Conservation (phyloP, 2,888 invertebrate genomes). For the Brachynemurus nebulosus region DNA sequence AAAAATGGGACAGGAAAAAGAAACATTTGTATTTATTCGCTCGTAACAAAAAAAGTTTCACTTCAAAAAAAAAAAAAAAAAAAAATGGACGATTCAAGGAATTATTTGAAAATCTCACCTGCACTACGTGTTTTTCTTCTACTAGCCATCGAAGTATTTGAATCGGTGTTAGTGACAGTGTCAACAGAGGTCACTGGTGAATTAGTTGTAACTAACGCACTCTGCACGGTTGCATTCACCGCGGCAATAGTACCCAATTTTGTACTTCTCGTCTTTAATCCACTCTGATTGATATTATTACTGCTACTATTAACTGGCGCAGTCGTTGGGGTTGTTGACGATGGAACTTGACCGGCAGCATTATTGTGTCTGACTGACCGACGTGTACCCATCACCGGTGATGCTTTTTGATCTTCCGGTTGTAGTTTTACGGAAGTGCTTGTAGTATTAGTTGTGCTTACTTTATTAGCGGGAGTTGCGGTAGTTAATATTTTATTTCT, state of each 20-base stretch:
- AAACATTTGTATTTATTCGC: no score
- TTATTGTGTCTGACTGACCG: constrained; percentile 25
- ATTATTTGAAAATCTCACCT: constrained; percentile 33
- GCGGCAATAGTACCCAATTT: constrained; percentile 20
- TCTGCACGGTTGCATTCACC: constrained; percentile 19
- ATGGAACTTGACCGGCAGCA: constrained; percentile 10
- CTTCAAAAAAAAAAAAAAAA: no score
- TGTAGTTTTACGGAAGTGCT: constrained; percentile 13
- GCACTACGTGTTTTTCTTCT: constrained; percentile 54
- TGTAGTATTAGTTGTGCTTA: constrained; percentile 15
- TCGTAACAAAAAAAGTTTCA: no score
- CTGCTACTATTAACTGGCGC: not conserved
- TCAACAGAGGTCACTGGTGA: constrained; percentile 23
- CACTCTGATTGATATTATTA: not conserved
- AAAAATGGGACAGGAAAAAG: no score
- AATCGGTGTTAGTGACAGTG: not conserved
- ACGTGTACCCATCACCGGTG: constrained; percentile 24
- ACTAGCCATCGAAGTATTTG: not conserved
- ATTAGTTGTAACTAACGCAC: constrained; percentile 27
- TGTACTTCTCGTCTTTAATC: constrained; percentile 28
- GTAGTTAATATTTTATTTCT: constrained; percentile 26
- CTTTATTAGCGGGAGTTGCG: constrained; percentile 9
- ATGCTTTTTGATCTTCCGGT: constrained; percentile 17
- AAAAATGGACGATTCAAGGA: no score
- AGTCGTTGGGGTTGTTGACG: not conserved